These are phyloP conservation scores for Mastacembelus armatus DNA, from an alignment of 2,797 vertebrate species.

Conservation along the genomic window DNA sequence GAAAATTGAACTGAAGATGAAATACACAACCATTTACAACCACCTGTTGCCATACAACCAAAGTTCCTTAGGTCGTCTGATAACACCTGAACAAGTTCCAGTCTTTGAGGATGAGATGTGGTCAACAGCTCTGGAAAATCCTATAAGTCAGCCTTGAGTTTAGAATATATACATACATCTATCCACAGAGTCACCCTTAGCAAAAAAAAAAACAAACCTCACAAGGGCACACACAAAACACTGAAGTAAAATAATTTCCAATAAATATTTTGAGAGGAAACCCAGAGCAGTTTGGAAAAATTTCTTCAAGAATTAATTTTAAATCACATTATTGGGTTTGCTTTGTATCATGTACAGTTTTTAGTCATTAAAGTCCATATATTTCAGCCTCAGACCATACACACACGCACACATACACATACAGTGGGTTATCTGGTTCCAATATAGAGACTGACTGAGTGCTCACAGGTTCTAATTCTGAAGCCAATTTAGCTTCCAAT, in stretches of 20 bases:
- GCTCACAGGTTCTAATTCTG: conserved; percentile 66
- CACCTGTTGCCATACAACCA: neutral
- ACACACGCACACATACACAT: conserved; percentile 15
- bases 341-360: conserved; percentile 27
- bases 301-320: conserved; percentile 19
- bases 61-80: neutral
- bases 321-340: conserved; percentile 7
- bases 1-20: no score
- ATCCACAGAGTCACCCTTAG: no score
- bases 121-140: neutral
- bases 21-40: no score
- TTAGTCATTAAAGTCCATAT: conserved; percentile 23
- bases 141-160: neutral
- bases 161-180: neutral
- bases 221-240: neutral
- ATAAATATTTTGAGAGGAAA: conserved; percentile 30
- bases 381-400: conserved; percentile 8
- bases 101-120: neutral
- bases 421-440: conserved; percentile 35
- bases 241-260: conserved; percentile 1
- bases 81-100: no score
- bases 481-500: conserved; percentile 79
- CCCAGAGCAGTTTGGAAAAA: neutral
- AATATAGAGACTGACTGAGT: conserved; percentile 47
- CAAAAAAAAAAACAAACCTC: neutral